These are phyloP conservation scores for Phaonia tiefii DNA, from an alignment of 2,888 invertebrate species.

Conservation along the genomic window DNA sequence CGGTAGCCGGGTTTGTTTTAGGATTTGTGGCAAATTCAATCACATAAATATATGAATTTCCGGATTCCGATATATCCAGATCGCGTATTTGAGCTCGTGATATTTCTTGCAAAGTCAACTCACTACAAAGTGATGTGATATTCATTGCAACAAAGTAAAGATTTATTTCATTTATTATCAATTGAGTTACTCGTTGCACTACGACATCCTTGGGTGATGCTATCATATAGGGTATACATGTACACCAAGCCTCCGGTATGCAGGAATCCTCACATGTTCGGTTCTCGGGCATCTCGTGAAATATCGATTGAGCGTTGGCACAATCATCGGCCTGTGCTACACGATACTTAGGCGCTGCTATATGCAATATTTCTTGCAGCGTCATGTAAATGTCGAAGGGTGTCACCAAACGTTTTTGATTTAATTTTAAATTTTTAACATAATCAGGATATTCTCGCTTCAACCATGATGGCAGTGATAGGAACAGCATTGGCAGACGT, in stretches of 20 bases:
- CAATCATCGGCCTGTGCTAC: constrained; percentile 81
- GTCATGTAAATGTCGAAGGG: constrained; percentile 89
- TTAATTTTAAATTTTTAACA: constrained; percentile 82
- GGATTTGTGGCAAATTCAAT: constrained; percentile 60
- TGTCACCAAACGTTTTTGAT: constrained; percentile 85
- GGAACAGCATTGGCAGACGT: constrained; percentile 87
- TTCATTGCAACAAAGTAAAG: constrained; percentile 67
- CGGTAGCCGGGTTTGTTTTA: constrained; percentile 48
- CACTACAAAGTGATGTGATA: constrained; percentile 68
- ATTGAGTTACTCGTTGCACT: constrained; percentile 43
- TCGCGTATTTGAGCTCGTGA: constrained; percentile 46
- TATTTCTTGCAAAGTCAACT: constrained; percentile 63
- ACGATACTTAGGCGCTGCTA: constrained; percentile 70
- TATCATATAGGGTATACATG: constrained; percentile 83
- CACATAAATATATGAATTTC: constrained; percentile 51
- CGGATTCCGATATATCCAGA: not conserved
- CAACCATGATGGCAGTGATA: constrained; percentile 86
- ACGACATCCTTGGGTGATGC: constrained; percentile 37
- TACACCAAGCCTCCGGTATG: constrained; percentile 88
- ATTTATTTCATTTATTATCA: constrained; percentile 71
- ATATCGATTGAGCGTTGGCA: constrained; percentile 84
- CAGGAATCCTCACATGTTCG: constrained; percentile 86
- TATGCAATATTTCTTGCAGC: constrained; percentile 83
- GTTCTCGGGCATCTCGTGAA: constrained; percentile 82
- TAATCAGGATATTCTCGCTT: constrained; percentile 81